These are phyloP conservation scores for Drosophila demipolita DNA, from an alignment of 2,888 invertebrate genomes.

Conservation along the genomic window DNA sequence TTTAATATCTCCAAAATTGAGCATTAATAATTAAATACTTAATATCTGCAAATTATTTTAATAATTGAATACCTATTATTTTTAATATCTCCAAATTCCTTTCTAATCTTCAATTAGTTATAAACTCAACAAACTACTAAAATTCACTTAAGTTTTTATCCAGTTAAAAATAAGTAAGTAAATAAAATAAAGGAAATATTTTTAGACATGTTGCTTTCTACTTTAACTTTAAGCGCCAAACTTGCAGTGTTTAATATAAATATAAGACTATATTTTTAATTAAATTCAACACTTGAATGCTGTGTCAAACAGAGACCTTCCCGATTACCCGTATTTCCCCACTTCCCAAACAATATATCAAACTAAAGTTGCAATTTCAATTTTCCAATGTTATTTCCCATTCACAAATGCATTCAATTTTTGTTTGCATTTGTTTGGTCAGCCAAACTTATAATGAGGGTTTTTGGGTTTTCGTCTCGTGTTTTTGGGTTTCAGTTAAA, in stretches of 20 bases:
- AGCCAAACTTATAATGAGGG: conserved; percentile 67
- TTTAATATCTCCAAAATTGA: no score
- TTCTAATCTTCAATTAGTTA: not conserved
- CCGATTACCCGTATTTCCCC: not conserved
- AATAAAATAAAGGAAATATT: no score
- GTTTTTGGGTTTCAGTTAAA: conserved; percentile 37
- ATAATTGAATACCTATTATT: not conserved
- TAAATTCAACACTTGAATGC: not conserved
- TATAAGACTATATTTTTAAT: rapidly evolving
- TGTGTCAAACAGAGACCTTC: not conserved
- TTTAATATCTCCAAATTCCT: rapidly evolving
- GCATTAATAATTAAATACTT: not conserved
- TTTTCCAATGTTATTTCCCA: not conserved
- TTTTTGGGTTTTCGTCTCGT: conserved; percentile 41
- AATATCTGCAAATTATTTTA: not conserved
- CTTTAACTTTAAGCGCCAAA: not conserved
- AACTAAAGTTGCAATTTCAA: not conserved
- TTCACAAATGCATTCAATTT: conserved; percentile 10
- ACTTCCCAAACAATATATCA: not conserved
- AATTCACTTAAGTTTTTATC: not conserved
- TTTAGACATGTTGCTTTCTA: no score
- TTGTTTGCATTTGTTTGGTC: conserved; percentile 47
- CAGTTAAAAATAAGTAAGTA: not conserved
- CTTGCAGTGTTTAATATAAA: not conserved
- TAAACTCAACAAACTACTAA: not conserved